phyloP scores from a whole-genome alignment of 2,113 vertebrate genomes.

The Pelecanus crispus region DNA sequence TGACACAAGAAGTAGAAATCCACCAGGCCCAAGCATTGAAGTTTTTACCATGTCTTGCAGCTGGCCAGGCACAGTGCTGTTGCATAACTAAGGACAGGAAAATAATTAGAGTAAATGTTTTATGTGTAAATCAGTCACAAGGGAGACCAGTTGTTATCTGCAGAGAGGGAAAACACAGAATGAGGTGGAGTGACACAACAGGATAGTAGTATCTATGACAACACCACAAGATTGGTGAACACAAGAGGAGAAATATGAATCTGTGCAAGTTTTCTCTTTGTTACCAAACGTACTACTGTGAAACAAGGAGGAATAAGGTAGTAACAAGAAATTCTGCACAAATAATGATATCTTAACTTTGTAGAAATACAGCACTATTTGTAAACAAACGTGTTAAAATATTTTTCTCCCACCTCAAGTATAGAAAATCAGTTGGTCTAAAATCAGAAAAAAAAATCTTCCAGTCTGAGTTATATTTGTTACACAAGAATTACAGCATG shows the following conservation, averaged over 20 bases:
- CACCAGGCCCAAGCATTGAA: not conserved
- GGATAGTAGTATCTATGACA: not conserved
- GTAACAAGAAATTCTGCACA: not conserved
- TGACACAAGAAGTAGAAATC: not conserved
- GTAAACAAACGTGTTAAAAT: not conserved
- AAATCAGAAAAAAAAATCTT: not conserved
- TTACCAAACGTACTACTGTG: not conserved
- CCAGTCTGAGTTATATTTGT: not conserved
- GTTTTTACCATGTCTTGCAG: not conserved
- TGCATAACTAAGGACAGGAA: not conserved
- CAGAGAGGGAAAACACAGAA: not conserved
- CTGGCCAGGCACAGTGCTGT: not conserved
- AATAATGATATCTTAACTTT: not conserved
- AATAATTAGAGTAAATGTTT: not conserved
- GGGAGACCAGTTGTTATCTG: not conserved
- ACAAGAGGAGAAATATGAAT: not conserved
- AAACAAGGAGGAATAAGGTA: not conserved
- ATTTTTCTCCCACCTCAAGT: not conserved
- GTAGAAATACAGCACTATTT: not conserved
- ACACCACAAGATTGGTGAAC: rapidly evolving
- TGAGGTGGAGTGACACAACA: not conserved
- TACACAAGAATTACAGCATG: not conserved
- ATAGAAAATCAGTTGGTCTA: not conserved
- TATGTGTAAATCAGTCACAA: not conserved
- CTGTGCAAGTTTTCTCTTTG: not conserved